Percentiles rank a stretch among this genome's conserved stretches.
Conservation (phyloP, 2,888 invertebrate species). For the Sericinus montela region DNA sequence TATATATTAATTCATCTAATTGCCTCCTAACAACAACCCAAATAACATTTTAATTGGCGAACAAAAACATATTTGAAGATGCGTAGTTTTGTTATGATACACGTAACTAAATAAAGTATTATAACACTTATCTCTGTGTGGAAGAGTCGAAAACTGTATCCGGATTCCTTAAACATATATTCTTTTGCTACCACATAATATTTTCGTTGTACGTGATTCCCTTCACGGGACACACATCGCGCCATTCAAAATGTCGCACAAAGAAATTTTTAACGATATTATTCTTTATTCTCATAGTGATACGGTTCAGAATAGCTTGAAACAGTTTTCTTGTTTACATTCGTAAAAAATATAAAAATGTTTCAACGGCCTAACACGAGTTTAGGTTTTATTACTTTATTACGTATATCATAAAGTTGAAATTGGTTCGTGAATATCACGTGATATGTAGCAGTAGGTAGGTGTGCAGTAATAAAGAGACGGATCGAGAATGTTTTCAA, state of each 20-base stretch:
- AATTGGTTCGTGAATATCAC: not conserved
- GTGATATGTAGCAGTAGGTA: not conserved
- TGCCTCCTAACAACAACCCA: not conserved
- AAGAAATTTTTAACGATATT: slow-evolving; percentile 4
- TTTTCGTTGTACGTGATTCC: slow-evolving; percentile 32
- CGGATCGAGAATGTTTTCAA: slow-evolving; percentile 36
- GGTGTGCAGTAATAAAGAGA: slow-evolving; percentile 4
- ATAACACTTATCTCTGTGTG: not conserved
- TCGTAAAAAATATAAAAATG: slow-evolving; percentile 25
- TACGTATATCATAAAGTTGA: accelerated
- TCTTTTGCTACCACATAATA: not conserved
- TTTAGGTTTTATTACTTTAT: slow-evolving; percentile 3
- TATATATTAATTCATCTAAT: not conserved
- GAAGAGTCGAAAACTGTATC: not conserved
- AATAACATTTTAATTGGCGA: not conserved
- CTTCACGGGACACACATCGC: slow-evolving; percentile 26
- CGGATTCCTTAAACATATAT: not conserved
- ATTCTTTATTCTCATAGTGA: not conserved
- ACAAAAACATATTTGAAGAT: slow-evolving; percentile 5
- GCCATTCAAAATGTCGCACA: slow-evolving; percentile 22
- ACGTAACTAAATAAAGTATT: not conserved
- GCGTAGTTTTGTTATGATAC: too few relatives aligned
- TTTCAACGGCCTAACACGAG: slow-evolving; percentile 3
- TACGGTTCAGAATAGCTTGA: slow-evolving; percentile 6
- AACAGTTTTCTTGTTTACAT: slow-evolving; percentile 23